Conservation (phyloP, 2,888 invertebrate species). For the Pocota personata region DNA sequence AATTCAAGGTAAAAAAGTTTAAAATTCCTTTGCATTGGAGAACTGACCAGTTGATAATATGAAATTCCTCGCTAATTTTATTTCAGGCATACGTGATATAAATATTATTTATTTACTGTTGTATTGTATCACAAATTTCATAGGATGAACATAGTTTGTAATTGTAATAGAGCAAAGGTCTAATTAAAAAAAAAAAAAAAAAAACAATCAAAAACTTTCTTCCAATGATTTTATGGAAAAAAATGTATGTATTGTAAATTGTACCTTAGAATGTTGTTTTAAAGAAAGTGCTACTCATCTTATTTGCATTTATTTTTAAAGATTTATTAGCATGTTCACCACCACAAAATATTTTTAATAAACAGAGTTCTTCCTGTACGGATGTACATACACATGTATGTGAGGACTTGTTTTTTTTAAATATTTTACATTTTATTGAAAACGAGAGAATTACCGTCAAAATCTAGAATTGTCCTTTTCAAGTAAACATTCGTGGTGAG, state of each 20-base stretch:
- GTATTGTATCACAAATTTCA: background rate
- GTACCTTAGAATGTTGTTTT: background rate
- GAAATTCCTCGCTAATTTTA: background rate
- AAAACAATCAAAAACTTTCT: background rate
- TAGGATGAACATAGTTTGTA: background rate
- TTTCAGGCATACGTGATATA: background rate
- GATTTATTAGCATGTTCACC: no score
- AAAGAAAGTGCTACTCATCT: background rate
- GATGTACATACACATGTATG: no score
- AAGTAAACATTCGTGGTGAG: no score
- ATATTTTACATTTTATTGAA: no score
- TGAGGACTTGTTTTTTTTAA: no score
- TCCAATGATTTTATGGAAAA: background rate
- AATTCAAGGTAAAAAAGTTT: conserved; percentile 41
- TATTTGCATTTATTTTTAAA: no score
- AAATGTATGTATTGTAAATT: background rate
- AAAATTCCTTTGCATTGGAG: conserved; percentile 6
- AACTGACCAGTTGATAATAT: conserved; percentile 15
- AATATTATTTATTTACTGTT: background rate
- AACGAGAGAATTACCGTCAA: no score
- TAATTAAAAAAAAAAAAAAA: background rate
- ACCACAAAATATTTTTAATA: no score
- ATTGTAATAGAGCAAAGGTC: background rate
- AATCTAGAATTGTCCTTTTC: no score
- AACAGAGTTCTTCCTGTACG: no score